Conservation (phyloP, 2,888 invertebrate genomes). For the Panopea generosa region DNA sequence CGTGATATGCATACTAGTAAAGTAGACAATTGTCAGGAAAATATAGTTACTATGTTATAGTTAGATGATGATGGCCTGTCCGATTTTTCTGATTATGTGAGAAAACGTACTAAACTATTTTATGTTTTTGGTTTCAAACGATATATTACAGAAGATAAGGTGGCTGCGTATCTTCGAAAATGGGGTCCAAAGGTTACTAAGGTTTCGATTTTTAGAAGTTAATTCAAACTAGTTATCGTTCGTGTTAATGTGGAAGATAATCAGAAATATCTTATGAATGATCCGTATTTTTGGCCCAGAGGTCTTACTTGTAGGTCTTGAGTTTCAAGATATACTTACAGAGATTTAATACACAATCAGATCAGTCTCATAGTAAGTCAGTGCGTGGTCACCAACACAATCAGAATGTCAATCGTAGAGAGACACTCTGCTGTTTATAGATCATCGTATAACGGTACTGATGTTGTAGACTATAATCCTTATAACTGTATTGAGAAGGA, state of each 20-base stretch:
- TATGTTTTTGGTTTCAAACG: conserved; percentile 11
- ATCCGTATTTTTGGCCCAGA: conserved; percentile 16
- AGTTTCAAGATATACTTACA: neutral
- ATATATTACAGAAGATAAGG: neutral
- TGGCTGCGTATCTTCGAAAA: conserved; percentile 1
- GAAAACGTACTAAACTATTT: conserved; percentile 17
- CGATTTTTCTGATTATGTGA: conserved; percentile 16
- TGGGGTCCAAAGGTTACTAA: conserved; percentile 9
- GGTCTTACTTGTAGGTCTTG: conserved; percentile 20
- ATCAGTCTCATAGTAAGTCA: no score
- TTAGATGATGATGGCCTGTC: no score
- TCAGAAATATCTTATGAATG: neutral
- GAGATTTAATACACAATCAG: no score
- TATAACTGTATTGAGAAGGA: no score
- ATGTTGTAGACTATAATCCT: no score
- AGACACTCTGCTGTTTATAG: no score
- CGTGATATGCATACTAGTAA: no score
- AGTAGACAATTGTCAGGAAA: no score
- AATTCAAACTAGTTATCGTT: neutral
- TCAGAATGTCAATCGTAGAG: no score
- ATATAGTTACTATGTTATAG: no score
- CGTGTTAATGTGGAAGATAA: conserved; percentile 8
- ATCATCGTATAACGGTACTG: no score
- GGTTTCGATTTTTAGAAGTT: conserved; percentile 14
- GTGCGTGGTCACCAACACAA: no score